Evolutionary conservation across 2,797 vertebrate species (phyloP).

Genomic region (Phoeniculus purpureus): DNA sequence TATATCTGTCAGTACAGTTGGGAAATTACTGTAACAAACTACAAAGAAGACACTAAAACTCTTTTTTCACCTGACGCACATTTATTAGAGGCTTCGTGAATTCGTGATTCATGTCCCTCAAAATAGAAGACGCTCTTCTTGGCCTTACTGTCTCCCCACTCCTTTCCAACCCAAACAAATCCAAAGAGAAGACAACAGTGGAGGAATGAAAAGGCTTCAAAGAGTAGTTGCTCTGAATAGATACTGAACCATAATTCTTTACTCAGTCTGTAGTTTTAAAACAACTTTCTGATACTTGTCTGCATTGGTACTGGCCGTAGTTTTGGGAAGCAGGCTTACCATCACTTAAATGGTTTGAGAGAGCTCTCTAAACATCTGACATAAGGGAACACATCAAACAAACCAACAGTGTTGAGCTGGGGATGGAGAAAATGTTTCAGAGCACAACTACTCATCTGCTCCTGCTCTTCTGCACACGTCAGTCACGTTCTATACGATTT

Average conservation of each 20-base stretch:
- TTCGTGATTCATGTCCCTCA: not conserved
- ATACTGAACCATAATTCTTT: conserved; percentile 5
- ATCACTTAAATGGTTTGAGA: conserved; percentile 69
- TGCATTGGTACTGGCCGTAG: not conserved
- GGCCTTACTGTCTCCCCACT: not conserved
- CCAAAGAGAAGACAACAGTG: not conserved
- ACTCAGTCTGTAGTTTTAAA: conserved; percentile 41
- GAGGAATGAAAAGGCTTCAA: not conserved
- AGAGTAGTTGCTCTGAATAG: not conserved
- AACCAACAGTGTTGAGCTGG: conserved; percentile 48
- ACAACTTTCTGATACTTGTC: conserved; percentile 30
- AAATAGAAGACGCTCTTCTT: not conserved
- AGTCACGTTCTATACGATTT: not conserved
- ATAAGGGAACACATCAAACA: conserved; percentile 53
- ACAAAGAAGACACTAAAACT: not conserved
- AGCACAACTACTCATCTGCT: not conserved
- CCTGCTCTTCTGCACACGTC: not conserved
- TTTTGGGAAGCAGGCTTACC: conserved; percentile 66
- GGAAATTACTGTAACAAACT: not conserved
- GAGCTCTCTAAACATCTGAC: conserved; percentile 37
- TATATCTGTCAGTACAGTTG: not conserved
- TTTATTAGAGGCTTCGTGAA: not conserved
- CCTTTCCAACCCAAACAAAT: not conserved
- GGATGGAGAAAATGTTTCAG: conserved; percentile 27
- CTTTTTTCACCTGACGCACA: not conserved